Evolutionary conservation across 2,888 invertebrate species (phyloP), one percentile per base, ranked within the genome.

Genomic region (Vanessa cardui): DNA sequence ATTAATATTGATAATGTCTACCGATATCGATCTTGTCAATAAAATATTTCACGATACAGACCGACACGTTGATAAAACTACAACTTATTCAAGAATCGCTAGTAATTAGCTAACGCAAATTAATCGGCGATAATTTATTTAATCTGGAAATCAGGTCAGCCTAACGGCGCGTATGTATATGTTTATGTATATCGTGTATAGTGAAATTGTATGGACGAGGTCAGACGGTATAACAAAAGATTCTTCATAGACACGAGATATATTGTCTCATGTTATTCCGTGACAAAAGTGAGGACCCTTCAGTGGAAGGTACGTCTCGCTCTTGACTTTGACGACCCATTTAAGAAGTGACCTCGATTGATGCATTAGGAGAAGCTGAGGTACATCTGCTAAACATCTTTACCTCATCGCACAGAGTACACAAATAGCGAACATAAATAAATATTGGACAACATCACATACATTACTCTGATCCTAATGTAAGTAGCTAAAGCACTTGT

Each of bases 141-240:
- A 16, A 16, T 56, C 2, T 20, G 20, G 20, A 64, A 66, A 66
- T 56, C 16, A 54, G 65, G 65, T 66, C 65, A 66, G 52, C 60
- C 58, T 58, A 21, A 45, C 65, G 46, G 60, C 65, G 46, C 60
- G 46, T 46, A 9, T 9, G 18, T 46, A 31, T 12, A 39, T 39
- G 4, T 26, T 26, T 26, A 26, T 26, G 26, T 26, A 60, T 61
- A 39, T 54, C 2, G 21, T 54, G 54, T 54, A 60, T 59, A 54
- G 54, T 66, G 54, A 66, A 66, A n/a, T 52, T 59, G 26, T 20
- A 20, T 15, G 8, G 39, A 60, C 64, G 66, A 64, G 70, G 70
- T 67, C 67, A 70, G 56, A 20, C 44, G 50, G 46, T 31, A 9
- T 33, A 62, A 58, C 60, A 67, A 67, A 64, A 67, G 63, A 66